Evolutionary conservation across 2,113 vertebrate genomes (phyloP).

Genomic region (Notechis scutatus): DNA sequence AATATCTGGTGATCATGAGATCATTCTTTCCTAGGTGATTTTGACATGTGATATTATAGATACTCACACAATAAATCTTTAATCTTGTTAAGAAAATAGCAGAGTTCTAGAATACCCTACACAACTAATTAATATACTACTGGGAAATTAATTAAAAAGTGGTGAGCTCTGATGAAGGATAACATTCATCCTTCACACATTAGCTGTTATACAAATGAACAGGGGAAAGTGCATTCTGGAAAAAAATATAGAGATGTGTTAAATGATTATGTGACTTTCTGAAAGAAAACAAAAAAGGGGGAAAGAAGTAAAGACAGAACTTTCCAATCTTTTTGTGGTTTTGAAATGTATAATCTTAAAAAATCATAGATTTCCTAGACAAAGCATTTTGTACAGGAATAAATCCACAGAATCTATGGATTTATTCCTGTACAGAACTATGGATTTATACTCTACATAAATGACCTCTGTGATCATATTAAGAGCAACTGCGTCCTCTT

Average conservation of each 20-base stretch:
- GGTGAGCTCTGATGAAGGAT: conserved; percentile 43
- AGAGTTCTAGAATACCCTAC: conserved; percentile 58
- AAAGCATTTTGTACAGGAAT: background rate
- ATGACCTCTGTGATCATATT: too few relatives aligned
- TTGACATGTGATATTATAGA: conserved; percentile 39
- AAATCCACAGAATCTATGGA: background rate
- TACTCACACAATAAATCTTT: conserved; percentile 58
- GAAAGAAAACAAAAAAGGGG: conserved; percentile 18
- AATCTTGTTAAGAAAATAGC: conserved; percentile 60
- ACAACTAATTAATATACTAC: conserved; percentile 68
- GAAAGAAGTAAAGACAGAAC: conserved; percentile 27
- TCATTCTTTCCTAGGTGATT: conserved; percentile 9
- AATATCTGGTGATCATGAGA: conserved; percentile 15
- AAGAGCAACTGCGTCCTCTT: too few relatives aligned
- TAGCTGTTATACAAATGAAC: conserved; percentile 49
- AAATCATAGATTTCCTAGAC: background rate
- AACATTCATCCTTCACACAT: conserved; percentile 57
- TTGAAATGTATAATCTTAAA: background rate
- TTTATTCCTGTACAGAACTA: too few relatives aligned
- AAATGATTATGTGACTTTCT: conserved; percentile 23
- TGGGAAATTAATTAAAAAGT: conserved; percentile 71
- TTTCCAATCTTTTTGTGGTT: background rate
- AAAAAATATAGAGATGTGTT: conserved; percentile 26
- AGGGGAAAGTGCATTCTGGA: conserved; percentile 33
- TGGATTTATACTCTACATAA: too few relatives aligned